Evolutionary conservation across 2,113 vertebrate genomes (phyloP).

Genomic region (Nothocercus nigrocapillus): DNA sequence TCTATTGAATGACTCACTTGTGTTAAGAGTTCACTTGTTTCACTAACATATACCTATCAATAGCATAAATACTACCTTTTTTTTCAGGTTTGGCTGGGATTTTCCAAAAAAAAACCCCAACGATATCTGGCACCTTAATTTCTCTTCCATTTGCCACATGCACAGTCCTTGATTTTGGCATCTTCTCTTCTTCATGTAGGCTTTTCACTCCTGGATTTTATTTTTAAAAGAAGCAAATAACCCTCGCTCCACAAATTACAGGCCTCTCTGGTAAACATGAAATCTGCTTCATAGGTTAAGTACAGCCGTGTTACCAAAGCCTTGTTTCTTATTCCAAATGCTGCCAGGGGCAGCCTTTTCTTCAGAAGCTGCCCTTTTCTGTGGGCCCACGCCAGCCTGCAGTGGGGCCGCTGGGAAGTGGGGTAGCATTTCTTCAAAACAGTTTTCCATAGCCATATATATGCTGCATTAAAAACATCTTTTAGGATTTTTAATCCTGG

Average conservation of each 20-base stretch:
- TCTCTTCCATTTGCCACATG: neutral
- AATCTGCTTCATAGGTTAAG: neutral
- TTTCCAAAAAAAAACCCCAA: neutral
- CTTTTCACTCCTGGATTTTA: slow-evolving; percentile 22
- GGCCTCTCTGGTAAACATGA: neutral
- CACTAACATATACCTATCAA: neutral
- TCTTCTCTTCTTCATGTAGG: neutral
- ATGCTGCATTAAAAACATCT: neutral
- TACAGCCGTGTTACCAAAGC: slow-evolving; percentile 16
- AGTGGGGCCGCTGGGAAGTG: neutral
- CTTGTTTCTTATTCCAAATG: neutral
- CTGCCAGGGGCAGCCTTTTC: neutral
- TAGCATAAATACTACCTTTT: neutral
- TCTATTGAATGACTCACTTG: neutral
- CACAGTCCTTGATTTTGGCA: neutral
- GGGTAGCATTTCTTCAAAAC: neutral
- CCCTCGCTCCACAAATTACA: slow-evolving; percentile 32
- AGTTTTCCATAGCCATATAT: neutral
- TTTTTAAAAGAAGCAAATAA: slow-evolving; percentile 53
- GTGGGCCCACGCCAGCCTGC: neutral
- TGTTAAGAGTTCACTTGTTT: neutral
- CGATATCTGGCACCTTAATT: neutral
- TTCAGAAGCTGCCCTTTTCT: neutral
- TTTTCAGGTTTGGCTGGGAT: neutral
- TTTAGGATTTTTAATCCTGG: neutral